phyloP scores from a whole-genome alignment of 1,140 invertebrate species.

The Geopemphigus sp. region DNA sequence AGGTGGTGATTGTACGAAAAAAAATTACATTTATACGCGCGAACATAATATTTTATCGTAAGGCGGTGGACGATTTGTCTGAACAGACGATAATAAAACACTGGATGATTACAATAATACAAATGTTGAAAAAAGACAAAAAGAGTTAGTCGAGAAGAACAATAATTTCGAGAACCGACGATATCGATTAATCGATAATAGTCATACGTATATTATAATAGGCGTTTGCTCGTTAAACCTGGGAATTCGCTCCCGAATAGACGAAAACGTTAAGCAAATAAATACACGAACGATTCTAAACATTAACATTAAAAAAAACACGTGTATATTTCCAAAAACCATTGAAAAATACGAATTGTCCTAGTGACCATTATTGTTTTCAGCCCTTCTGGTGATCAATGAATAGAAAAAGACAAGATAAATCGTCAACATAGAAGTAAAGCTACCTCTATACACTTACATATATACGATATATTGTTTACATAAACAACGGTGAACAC shows the following conservation, averaged over 20 bases:
- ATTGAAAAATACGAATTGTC: background rate
- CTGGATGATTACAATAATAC: too few relatives aligned
- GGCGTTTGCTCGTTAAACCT: background rate
- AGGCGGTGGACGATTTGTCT: too few relatives aligned
- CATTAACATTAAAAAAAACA: background rate
- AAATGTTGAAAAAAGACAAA: too few relatives aligned
- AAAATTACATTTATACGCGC: too few relatives aligned
- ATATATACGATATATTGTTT: too few relatives aligned
- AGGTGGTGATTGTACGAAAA: too few relatives aligned
- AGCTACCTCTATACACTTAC: background rate
- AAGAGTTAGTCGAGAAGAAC: too few relatives aligned
- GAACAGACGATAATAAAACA: too few relatives aligned
- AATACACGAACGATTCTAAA: background rate
- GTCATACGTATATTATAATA: too few relatives aligned
- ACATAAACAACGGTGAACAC: background rate
- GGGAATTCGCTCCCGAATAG: background rate
- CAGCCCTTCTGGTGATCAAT: background rate
- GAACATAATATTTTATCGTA: too few relatives aligned
- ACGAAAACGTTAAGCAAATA: background rate
- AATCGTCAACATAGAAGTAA: background rate
- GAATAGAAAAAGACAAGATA: background rate
- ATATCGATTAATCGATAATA: too few relatives aligned
- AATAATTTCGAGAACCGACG: too few relatives aligned
- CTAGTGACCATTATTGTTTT: background rate
- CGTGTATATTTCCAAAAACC: background rate